These are phyloP conservation scores for Cliona cf. orientalis DNA, from an alignment of 37 sponge, comb jelly and placozoan genomes.

Conservation along the genomic window DNA sequence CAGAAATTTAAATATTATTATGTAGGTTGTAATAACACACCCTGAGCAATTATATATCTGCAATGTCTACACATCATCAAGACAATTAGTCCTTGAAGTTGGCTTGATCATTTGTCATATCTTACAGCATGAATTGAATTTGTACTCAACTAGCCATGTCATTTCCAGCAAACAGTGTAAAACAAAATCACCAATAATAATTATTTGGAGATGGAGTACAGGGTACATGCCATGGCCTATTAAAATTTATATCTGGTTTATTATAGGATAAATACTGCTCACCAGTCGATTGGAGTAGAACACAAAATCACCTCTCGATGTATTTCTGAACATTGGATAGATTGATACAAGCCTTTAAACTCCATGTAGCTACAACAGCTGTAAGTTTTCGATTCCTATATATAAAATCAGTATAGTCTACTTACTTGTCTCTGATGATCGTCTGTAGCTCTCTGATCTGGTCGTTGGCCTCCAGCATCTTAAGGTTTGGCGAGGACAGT, in stretches of 20 bases:
- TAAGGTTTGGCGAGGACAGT: conserved; percentile 36
- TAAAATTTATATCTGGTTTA: background rate
- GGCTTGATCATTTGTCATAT: too few relatives aligned
- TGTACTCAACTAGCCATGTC: background rate
- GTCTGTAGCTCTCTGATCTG: conserved; percentile 83
- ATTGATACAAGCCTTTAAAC: background rate
- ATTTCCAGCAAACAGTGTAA: too few relatives aligned
- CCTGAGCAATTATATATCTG: too few relatives aligned
- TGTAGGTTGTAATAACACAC: too few relatives aligned
- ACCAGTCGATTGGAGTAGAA: conserved; percentile 88
- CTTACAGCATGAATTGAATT: background rate
- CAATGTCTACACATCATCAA: too few relatives aligned
- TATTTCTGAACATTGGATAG: conserved; percentile 49
- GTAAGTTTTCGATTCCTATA: background rate
- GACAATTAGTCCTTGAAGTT: too few relatives aligned
- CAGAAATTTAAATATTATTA: too few relatives aligned
- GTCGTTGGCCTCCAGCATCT: conserved; percentile 60
- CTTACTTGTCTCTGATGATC: conserved; percentile 80
- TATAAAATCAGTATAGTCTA: background rate
- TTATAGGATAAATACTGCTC: conserved; percentile 4
- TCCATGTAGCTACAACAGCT: background rate
- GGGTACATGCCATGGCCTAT: background rate
- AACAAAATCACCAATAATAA: too few relatives aligned
- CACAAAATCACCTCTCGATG: conserved; percentile 80
- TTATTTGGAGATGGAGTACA: too few relatives aligned